Conservation (phyloP, 1,140 invertebrate species). For the Drosophila lacertosa region DNA sequence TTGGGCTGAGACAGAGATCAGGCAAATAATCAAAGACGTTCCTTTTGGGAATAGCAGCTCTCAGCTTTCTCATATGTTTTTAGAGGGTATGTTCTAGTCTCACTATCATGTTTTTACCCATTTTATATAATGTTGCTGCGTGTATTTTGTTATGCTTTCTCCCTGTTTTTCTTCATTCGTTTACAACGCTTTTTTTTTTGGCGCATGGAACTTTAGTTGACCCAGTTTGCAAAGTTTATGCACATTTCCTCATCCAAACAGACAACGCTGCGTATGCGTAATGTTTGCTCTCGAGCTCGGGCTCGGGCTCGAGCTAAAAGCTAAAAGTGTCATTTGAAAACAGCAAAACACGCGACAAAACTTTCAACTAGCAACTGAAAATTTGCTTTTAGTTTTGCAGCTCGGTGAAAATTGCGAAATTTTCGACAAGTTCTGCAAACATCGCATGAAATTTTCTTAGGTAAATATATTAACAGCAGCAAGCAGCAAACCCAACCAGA, state of each 20-base stretch:
- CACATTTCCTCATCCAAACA: constrained; percentile 48
- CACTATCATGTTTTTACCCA: not conserved
- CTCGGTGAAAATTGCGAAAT: constrained; percentile 29
- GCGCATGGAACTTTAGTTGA: constrained; percentile 38
- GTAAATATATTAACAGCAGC: constrained; percentile 29
- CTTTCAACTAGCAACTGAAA: constrained; percentile 44
- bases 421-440: constrained; percentile 1
- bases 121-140: constrained; percentile 13
- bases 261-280: constrained; percentile 75
- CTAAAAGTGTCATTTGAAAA: constrained; percentile 41
- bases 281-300: constrained; percentile 47
- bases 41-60: too few relatives aligned
- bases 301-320: constrained; percentile 28
- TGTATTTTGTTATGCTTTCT: constrained; percentile 31
- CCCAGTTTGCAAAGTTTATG: constrained; percentile 52
- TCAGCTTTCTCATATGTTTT: too few relatives aligned
- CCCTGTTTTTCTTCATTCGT: constrained; percentile 15
- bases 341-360: constrained; percentile 18
- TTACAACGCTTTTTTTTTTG: constrained; percentile 7
- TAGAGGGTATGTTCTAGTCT: not conserved
- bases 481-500: constrained; percentile 53
- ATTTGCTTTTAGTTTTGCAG: constrained; percentile 73
- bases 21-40: too few relatives aligned
- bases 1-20: too few relatives aligned
- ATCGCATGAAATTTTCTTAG: constrained; percentile 40